phyloP scores from a whole-genome alignment of 2,797 vertebrate genomes.

The Remorina albescens region DNA sequence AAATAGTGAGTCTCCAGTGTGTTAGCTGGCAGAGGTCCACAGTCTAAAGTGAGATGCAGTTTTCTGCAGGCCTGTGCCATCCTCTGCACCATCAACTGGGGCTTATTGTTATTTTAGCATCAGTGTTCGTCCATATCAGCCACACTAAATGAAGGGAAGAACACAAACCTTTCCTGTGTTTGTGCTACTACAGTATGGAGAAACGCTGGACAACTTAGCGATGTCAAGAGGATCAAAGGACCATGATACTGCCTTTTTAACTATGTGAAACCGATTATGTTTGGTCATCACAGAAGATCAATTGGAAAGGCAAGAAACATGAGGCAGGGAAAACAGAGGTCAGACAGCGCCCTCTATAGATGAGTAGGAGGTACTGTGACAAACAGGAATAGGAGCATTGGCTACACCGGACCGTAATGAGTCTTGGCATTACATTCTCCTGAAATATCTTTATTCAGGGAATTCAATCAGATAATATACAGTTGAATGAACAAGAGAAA shows the following conservation, averaged over 20 bases:
- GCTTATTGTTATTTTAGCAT: constrained; percentile 59
- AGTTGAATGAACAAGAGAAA: constrained; percentile 1
- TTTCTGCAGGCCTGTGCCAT: constrained; percentile 55
- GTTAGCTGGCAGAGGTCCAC: constrained; percentile 69
- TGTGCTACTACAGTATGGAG: constrained; percentile 28
- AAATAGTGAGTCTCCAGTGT: constrained; percentile 61
- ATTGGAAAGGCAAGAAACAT: constrained; percentile 33
- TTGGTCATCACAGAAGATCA: constrained; percentile 52
- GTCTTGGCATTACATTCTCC: background rate
- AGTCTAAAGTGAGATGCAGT: constrained; percentile 72
- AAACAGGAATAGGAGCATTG: background rate
- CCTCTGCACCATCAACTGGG: constrained; percentile 66
- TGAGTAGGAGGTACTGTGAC: constrained; percentile 22
- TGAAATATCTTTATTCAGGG: background rate
- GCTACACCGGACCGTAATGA: background rate
- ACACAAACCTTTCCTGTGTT: constrained; percentile 35
- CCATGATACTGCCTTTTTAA: constrained; percentile 55
- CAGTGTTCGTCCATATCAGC: constrained; percentile 52
- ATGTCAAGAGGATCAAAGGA: constrained; percentile 57
- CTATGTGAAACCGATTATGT: constrained; percentile 55
- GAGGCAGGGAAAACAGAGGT: constrained; percentile 29
- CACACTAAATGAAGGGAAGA: constrained; percentile 51
- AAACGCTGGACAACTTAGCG: constrained; percentile 31
- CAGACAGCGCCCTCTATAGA: constrained; percentile 63
- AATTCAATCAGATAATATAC: background rate